phyloP scores from a whole-genome alignment of 1,140 invertebrate genomes.

The Caenorhabditis briggsae region DNA sequence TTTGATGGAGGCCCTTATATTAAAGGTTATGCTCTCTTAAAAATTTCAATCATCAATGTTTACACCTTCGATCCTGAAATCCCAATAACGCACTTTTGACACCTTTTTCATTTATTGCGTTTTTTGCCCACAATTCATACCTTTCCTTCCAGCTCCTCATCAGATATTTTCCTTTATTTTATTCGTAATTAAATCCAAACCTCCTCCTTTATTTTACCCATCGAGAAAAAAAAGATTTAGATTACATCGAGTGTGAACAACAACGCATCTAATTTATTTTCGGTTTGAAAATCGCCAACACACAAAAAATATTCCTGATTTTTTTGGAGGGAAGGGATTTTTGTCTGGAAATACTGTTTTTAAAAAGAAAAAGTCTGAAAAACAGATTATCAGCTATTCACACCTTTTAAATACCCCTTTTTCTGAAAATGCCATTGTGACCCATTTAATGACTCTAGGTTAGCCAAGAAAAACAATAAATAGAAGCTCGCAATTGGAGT shows the following conservation, averaged over 20 bases:
- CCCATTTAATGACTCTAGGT: neutral
- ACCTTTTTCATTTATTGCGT: too few relatives aligned
- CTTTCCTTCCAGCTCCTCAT: neutral
- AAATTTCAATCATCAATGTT: too few relatives aligned
- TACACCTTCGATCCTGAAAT: too few relatives aligned
- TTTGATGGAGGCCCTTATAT: too few relatives aligned
- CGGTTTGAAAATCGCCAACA: neutral
- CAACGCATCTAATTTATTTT: slow-evolving; percentile 19
- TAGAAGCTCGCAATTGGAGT: neutral
- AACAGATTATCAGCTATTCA: neutral
- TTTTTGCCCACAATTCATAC: too few relatives aligned
- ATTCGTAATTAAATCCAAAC: slow-evolving; percentile 13
- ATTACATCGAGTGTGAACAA: slow-evolving; percentile 41
- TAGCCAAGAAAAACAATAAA: neutral
- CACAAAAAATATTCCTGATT: neutral
- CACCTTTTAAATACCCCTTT: neutral
- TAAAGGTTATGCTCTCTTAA: too few relatives aligned
- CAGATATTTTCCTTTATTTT: neutral
- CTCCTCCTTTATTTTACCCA: slow-evolving; percentile 44
- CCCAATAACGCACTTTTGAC: too few relatives aligned
- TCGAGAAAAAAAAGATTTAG: slow-evolving; percentile 18
- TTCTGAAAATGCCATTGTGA: slow-evolving; percentile 16
- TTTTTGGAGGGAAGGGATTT: neutral
- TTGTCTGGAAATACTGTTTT: neutral
- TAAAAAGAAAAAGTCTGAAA: neutral